Evolutionary conservation across 2,797 vertebrate genomes (phyloP).

Genomic region (Spea hammondii): DNA sequence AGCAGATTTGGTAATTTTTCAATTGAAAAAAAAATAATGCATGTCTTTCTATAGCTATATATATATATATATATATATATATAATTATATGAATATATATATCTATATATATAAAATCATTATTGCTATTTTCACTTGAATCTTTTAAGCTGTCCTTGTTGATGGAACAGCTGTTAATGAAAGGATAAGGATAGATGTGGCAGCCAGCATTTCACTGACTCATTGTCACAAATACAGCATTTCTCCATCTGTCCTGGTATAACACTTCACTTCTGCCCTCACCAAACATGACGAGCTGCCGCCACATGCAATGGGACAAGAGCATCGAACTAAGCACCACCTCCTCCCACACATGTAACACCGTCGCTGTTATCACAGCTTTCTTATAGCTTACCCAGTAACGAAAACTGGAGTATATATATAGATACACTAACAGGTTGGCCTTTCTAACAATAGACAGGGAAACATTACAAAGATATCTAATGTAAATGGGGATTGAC

Average conservation of each 20-base stretch:
- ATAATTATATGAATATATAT: too few species aligned
- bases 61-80: too few species aligned
- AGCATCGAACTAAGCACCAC: slow-evolving; percentile 1
- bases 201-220: not conserved
- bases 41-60: too few species aligned
- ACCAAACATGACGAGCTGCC: not conserved
- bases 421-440: not conserved
- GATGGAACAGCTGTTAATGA: slow-evolving; percentile 1
- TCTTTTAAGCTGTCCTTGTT: too few species aligned
- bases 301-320: not conserved
- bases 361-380: not conserved
- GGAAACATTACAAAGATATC: too few species aligned
- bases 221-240: not conserved
- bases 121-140: too few species aligned
- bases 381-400: slow-evolving; percentile 2
- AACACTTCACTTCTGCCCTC: slow-evolving; percentile 15
- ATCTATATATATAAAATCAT: too few species aligned
- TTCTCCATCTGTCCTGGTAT: slow-evolving; percentile 10
- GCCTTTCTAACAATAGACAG: too few species aligned
- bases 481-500: too few species aligned
- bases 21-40: too few species aligned
- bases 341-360: slow-evolving; percentile 10
- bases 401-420: not conserved
- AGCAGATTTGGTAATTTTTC: too few species aligned
- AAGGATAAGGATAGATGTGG: not conserved